Base-by-base conservation (phyloP, 2,888 invertebrate genomes). In the Polymixis flavicincta region DNA sequence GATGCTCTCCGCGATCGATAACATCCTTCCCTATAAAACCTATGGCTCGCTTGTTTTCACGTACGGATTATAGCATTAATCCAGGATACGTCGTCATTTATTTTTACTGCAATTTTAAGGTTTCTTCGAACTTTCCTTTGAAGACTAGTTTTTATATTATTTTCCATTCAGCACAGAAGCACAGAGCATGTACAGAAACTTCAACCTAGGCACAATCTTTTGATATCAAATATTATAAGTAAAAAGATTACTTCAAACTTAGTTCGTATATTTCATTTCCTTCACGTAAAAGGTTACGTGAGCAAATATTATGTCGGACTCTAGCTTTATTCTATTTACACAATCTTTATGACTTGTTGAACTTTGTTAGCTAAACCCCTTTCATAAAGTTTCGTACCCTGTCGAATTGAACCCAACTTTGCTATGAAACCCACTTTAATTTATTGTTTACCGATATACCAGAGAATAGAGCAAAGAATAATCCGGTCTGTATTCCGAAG, bases 1-100 rank as follows among this genome's bases (percentile, higher is more conserved):
- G 89, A 87, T 89, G 89, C 89, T 87, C 84, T 80, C 88, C 74
- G 70, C 89, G 91, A 92, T 93, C 93, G 90, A 93, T 93, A 92
- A 89, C 87, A 86, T 88, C 88, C 85, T 87, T 84, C 86, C 81
- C 84, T 88, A 85, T 88, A 87, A 76, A 87, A 87, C 81, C 73
- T 81, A 82, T 87, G 74, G 71, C 71, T 81, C 74, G 76, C 64
- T 68, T 84, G 70, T 86, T 88, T 86, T 82, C 81, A 73, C 69
- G 74, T 80, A 68, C 59, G 71, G 60, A 74, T 82, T 74, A 80
- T 50, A 68, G 50, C 65, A 60, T 66, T 79, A 68, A 74, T 59
- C 55, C 60, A 74, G 25, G 50, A 61, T 77, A 74, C 65, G 48
- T 65, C 60, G 57, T 50, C 63, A 54, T 72, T 76, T n/a, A 80